Percentiles rank a stretch among this genome's conserved stretches.
Evolutionary conservation across 2,888 invertebrate genomes (phyloP).

Genomic region (Calliopum simillimum): DNA sequence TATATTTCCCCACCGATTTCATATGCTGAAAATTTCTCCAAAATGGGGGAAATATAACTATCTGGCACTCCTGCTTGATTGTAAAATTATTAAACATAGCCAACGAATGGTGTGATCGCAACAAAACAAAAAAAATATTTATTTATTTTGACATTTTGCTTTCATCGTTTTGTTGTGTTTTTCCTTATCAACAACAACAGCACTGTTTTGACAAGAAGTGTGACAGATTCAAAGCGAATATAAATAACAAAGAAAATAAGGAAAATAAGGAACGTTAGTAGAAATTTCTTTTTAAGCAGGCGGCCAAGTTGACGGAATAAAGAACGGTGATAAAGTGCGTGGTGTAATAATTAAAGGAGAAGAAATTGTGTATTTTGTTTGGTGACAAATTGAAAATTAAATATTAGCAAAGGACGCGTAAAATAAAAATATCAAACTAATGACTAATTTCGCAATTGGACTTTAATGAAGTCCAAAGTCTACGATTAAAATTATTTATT

Average conservation of each 20-base stretch:
- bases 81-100: not conserved
- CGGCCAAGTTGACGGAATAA: not conserved
- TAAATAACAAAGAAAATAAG: slow-evolving; percentile 4
- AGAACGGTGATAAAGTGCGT: slow-evolving; percentile 9
- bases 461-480: not conserved
- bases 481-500: not conserved
- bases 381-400: not conserved
- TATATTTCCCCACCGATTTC: no score
- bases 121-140: slow-evolving; percentile 22
- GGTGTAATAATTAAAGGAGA: not conserved
- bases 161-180: not conserved
- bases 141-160: not conserved
- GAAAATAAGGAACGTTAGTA: no score
- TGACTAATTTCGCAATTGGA: not conserved
- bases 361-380: no score
- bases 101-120: slow-evolving; percentile 2
- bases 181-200: not conserved
- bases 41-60: no score
- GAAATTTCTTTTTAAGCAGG: no score
- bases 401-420: not conserved
- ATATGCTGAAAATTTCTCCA: no score
- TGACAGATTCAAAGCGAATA: not conserved
- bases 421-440: not conserved
- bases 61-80: no score
- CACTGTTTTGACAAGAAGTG: not conserved